These are phyloP conservation scores for Protonibea diacanthus DNA, from an alignment of 2,797 vertebrate genomes.

Conservation along the genomic window DNA sequence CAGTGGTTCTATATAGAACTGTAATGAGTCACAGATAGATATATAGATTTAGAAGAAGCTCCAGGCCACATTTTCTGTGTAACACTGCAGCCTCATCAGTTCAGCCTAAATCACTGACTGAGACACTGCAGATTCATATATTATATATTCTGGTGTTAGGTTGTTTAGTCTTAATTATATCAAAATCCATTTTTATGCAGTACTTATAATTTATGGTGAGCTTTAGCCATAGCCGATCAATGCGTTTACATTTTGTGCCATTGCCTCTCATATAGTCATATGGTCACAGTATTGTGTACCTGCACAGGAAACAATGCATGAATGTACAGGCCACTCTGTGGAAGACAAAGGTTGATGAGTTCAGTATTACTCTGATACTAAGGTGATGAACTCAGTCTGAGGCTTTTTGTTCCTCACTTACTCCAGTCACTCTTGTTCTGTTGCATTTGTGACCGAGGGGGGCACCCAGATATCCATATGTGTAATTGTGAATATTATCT, in stretches of 20 bases:
- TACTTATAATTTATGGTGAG: neutral
- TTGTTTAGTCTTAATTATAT: neutral
- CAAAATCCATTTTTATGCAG: neutral
- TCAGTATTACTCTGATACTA: neutral
- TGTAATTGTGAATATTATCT: neutral
- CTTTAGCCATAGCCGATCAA: neutral
- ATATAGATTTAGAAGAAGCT: slow-evolving; percentile 3
- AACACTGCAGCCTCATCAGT: slow-evolving; percentile 12
- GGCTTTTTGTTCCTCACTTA: neutral
- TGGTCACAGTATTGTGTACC: neutral
- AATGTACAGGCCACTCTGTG: neutral
- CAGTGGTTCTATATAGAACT: slow-evolving; percentile 33
- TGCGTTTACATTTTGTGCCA: neutral
- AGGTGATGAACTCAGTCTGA: neutral
- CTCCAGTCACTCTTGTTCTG: neutral
- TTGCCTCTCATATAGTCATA: neutral
- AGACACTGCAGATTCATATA: neutral
- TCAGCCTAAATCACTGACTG: neutral
- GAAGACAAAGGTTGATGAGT: neutral
- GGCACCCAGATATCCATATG: no score
- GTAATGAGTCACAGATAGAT: slow-evolving; percentile 24
- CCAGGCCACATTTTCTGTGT: slow-evolving; percentile 13
- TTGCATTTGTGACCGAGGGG: neutral
- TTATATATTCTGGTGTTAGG: neutral
- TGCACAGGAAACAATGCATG: neutral